A percentile compares a stretch with the other conserved stretches of the same genome.
Evolutionary conservation across 2,888 invertebrate species (phyloP).

Genomic region (Chalcosyrphus nemorum): DNA sequence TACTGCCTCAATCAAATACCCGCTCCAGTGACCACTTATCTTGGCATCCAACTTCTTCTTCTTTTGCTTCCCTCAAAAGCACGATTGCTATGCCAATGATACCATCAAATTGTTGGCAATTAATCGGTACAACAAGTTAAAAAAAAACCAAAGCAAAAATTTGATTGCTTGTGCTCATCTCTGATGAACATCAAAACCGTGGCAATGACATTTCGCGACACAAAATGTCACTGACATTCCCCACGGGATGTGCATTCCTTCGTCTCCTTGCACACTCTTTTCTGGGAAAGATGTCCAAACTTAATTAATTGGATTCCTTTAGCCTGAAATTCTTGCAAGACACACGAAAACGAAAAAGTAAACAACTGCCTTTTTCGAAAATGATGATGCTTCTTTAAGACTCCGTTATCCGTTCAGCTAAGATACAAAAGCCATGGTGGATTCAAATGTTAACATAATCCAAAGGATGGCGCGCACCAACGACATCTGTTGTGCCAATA

Average conservation of each 20-base stretch:
- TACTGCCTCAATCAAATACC: constrained; percentile 62
- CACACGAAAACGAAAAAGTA: not conserved
- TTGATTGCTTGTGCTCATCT: constrained; percentile 58
- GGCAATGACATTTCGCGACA: constrained; percentile 55
- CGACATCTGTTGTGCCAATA: constrained; percentile 73
- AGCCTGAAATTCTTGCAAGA: constrained; percentile 34
- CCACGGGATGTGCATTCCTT: constrained; percentile 32
- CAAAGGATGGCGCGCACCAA: constrained; percentile 69
- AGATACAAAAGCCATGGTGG: constrained; percentile 36
- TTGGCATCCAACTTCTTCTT: not conserved
- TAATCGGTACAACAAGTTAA: constrained; percentile 53
- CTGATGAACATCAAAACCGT: constrained; percentile 54
- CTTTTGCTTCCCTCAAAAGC: constrained; percentile 19
- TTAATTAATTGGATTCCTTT: constrained; percentile 67
- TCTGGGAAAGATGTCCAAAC: constrained; percentile 61
- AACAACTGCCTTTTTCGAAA: constrained; percentile 21
- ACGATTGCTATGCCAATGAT: constrained; percentile 60
- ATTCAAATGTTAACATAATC: constrained; percentile 67
- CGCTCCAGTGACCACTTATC: constrained; percentile 43
- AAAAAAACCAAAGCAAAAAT: constrained; percentile 19
- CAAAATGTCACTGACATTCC: constrained; percentile 65
- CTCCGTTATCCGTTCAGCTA: constrained; percentile 60
- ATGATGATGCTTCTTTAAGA: constrained; percentile 55
- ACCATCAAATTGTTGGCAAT: constrained; percentile 67
- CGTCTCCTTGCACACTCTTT: constrained; percentile 13